Base-by-base conservation (phyloP, 1,140 invertebrate species). In the Cotesia glomerata region DNA sequence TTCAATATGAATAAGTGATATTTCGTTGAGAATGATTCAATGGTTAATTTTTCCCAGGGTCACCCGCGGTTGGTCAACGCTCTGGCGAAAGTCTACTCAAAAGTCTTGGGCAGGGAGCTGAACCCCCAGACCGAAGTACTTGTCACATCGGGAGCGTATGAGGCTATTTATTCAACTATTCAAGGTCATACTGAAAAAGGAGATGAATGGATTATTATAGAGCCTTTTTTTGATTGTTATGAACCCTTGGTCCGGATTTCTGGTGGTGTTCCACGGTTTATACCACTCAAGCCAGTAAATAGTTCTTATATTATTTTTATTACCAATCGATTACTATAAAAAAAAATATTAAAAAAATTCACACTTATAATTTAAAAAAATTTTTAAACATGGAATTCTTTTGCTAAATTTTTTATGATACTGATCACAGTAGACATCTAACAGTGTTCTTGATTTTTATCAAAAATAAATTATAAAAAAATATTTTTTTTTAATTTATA, bases 191-290 rank as follows among this genome's bases (percentile, higher is more conserved):
- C 97, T 7, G 93, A 93, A 77, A 89, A 89, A 59, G 95, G 94
- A 1, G 93, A 94, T 87, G 96, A 99, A 85, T 96, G 97, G 73
- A 97, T 99, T 74, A 96, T 99, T 35, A 97, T 99, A 74, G 98
- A 99, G 84, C 98, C 98, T 7, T 99, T 95, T 85, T 99, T 98
- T 84, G 98, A 99, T 84, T 99, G 97, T 81, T 99, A 99, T 83
- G 94, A 95, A 73, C 96, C 97, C 1, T 98, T 99, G 94, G 93
- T 99, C 1, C 90, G 88, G 78, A 91, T 92, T 77, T 95, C 95
- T 36, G 96, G 96, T 1, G 98, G 96, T 9, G 89, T 91, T 18
- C 92, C 96, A 0, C 92, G 92, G 65, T 99, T 95, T 83, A 94
- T 99, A 73, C 92, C 97, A 7, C 88, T 99, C 1, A 91, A 93